These are phyloP conservation scores for Sebastes kiyomatsui DNA, from an alignment of 2,797 vertebrate genomes.

Conservation along the genomic window DNA sequence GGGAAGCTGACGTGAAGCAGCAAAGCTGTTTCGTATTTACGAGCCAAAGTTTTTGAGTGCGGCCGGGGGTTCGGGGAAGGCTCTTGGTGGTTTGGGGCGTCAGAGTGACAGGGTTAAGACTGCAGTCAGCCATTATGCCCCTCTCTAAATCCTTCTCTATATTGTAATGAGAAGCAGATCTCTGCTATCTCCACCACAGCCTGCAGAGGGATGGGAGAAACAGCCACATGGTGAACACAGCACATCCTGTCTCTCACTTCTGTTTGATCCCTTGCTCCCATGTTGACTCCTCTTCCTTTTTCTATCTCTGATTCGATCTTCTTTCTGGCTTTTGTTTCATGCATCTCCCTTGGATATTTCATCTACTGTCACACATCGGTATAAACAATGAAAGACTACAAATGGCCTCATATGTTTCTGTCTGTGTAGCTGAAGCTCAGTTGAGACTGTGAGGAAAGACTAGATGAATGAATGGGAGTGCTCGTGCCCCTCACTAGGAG, in stretches of 20 bases:
- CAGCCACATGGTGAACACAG: slow-evolving; percentile 29
- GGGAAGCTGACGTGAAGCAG: slow-evolving; percentile 52
- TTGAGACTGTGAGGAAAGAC: slow-evolving; percentile 37
- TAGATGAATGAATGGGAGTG: slow-evolving; percentile 59
- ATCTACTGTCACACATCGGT: slow-evolving; percentile 23
- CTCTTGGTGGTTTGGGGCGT: slow-evolving; percentile 59
- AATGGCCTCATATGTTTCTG: slow-evolving; percentile 45
- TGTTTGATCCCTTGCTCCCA: not conserved
- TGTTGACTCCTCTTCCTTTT: slow-evolving; percentile 2
- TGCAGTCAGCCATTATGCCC: slow-evolving; percentile 66
- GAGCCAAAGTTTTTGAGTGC: slow-evolving; percentile 37
- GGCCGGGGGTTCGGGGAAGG: slow-evolving; percentile 44
- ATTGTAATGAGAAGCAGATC: slow-evolving; percentile 72
- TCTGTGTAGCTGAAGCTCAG: slow-evolving; percentile 19
- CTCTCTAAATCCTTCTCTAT: slow-evolving; percentile 55
- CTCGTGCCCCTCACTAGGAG: slow-evolving; percentile 34
- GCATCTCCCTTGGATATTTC: slow-evolving; percentile 16
- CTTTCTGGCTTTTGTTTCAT: slow-evolving; percentile 25
- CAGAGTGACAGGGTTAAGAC: slow-evolving; percentile 71
- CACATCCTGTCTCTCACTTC: slow-evolving; percentile 25
- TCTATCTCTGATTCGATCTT: slow-evolving; percentile 18
- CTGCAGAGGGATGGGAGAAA: slow-evolving; percentile 30
- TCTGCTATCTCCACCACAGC: slow-evolving; percentile 43
- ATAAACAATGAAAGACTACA: slow-evolving; percentile 44
- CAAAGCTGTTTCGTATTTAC: slow-evolving; percentile 74